Percentiles rank a stretch among this genome's conserved stretches.
phyloP scores from a whole-genome alignment of 2,113 vertebrate genomes.

The Gobius niger region DNA sequence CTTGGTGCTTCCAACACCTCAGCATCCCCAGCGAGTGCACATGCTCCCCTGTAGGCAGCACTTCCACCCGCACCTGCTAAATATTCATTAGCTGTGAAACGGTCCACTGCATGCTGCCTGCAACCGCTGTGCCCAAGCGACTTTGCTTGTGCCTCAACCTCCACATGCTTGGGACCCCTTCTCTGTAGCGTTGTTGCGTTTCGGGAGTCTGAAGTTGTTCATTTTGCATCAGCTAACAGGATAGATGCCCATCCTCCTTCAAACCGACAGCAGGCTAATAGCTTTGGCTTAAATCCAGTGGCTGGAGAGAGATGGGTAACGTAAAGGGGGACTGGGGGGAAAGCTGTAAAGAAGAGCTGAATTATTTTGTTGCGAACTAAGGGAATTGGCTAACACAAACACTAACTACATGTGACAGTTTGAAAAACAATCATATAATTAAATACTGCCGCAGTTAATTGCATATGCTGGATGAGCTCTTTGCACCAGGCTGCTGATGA shows the following conservation, averaged over 20 bases:
- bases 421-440: conserved; percentile 40
- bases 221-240: conserved; percentile 62
- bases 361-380: conserved; percentile 32
- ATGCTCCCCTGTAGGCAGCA: conserved; percentile 19
- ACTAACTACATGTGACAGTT: conserved; percentile 31
- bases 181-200: conserved; percentile 30
- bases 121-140: conserved; percentile 31
- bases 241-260: conserved; percentile 59
- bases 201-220: conserved; percentile 41
- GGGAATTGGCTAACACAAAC: conserved; percentile 19
- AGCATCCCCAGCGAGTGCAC: conserved; percentile 23
- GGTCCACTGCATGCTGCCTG: conserved; percentile 37
- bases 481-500: conserved; percentile 29
- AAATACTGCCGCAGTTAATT: conserved; percentile 32
- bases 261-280: conserved; percentile 68
- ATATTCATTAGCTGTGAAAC: conserved; percentile 72
- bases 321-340: conserved; percentile 18
- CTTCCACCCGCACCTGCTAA: conserved; percentile 43
- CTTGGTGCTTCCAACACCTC: conserved; percentile 32
- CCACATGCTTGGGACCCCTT: conserved; percentile 26
- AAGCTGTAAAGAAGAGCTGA: conserved; percentile 28
- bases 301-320: conserved; percentile 34
- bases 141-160: conserved; percentile 4
- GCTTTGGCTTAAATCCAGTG: conserved; percentile 64
- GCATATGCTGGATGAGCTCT: conserved; percentile 9